A percentile compares a stretch with the other conserved stretches of the same genome.
Conservation (phyloP, 2,888 invertebrate genomes). For the Polylopha cassiicola region DNA sequence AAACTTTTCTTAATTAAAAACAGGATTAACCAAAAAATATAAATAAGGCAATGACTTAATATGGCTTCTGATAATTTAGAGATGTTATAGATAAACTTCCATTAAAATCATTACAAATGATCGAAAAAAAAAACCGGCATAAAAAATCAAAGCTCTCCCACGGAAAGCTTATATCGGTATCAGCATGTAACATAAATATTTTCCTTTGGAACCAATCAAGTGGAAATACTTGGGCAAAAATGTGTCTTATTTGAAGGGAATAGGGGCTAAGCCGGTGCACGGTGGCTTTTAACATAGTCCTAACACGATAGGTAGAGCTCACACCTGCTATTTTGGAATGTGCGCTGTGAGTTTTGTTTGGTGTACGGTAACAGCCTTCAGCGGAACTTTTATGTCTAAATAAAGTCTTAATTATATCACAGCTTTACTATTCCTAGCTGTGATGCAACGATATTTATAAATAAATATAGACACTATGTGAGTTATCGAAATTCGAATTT, state of each 20-base stretch:
- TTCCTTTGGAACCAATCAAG: not conserved
- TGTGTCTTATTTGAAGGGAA: not conserved
- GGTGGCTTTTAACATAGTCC: slow-evolving; percentile 6
- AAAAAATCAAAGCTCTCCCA: slow-evolving; percentile 18
- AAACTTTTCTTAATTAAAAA: no score
- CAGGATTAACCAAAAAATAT: not conserved
- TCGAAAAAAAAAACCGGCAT: slow-evolving; percentile 10
- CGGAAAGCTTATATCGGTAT: slow-evolving; percentile 7
- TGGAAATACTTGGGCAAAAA: not conserved
- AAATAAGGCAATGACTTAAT: not conserved
- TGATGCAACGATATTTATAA: no score
- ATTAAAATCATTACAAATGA: slow-evolving; percentile 18
- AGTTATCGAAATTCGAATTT: no score
- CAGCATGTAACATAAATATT: slow-evolving; percentile 9
- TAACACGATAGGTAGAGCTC: slow-evolving; percentile 37
- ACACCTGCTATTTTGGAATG: slow-evolving; percentile 62
- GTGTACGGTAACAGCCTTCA: not conserved
- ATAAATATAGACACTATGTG: no score
- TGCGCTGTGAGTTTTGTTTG: slow-evolving; percentile 29
- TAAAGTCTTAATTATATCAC: no score
- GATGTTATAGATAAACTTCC: slow-evolving; percentile 9
- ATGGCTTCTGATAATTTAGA: no score
- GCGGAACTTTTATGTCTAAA: no score
- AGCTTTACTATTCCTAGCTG: no score
- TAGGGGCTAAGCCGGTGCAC: no score